phyloP scores from a whole-genome alignment of 2,797 vertebrate genomes.

The Amniataba percoides region DNA sequence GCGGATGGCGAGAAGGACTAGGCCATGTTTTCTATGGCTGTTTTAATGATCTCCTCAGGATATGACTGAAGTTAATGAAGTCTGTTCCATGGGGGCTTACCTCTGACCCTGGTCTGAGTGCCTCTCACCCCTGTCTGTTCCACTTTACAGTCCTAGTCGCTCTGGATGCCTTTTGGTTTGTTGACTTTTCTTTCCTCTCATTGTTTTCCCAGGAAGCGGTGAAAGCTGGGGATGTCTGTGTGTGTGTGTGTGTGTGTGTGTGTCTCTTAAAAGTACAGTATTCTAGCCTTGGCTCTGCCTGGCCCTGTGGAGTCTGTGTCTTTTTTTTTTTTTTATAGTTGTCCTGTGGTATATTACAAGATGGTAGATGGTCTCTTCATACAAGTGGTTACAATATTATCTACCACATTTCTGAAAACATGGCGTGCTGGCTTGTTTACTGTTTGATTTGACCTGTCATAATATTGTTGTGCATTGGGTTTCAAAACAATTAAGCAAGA shows the following conservation, averaged over 20 bases:
- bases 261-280: conserved; percentile 61
- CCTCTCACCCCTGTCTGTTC: conserved; percentile 72
- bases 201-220: conserved; percentile 86
- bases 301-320: conserved; percentile 52
- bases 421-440: conserved; percentile 70
- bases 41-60: conserved; percentile 81
- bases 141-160: conserved; percentile 76
- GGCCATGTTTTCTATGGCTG: conserved; percentile 60
- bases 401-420: conserved; percentile 74
- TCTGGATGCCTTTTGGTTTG: conserved; percentile 81
- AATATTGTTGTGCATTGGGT: conserved; percentile 69
- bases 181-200: conserved; percentile 84
- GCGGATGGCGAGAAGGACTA: conserved; percentile 50
- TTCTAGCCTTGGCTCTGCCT: conserved; percentile 63
- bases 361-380: conserved; percentile 63
- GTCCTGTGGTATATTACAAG: conserved; percentile 69
- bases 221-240: conserved; percentile 76
- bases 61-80: conserved; percentile 80
- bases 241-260: conserved; percentile 28
- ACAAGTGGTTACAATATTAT: conserved; percentile 68
- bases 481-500: conserved; percentile 74
- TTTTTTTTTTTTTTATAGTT: conserved; percentile 59
- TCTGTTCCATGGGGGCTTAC: conserved; percentile 74
- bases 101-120: conserved; percentile 75
- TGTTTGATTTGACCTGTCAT: conserved; percentile 74